Base-by-base conservation (phyloP, 2,888 invertebrate species). In the Sepiola atlantica region DNA sequence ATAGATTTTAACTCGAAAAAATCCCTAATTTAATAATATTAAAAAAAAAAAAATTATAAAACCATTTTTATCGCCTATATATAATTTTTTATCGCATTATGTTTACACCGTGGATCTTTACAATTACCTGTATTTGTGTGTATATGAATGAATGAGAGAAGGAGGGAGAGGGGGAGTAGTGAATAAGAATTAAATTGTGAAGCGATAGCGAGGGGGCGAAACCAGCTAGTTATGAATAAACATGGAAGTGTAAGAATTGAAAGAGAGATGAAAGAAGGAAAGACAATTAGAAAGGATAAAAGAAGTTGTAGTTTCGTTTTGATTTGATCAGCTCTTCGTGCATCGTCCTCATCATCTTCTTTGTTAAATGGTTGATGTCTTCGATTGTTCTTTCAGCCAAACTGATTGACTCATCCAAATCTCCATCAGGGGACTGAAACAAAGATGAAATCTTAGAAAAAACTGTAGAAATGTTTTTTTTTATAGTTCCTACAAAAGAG, bases 301-400 rank as follows among this genome's bases (percentile, higher is more conserved):
- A 77, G 95, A 96, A 96, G n/a, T 96, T 96, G 94, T 95, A 95
- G 92, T 94, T 95, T 90, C 95, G 94, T 91, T 95, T 95, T 18
- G 95, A 94, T 55, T 94, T 95, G 18, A 93, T 93, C 21, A 96
- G 95, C 93, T 96, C 96, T 32, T 95, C 95, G 28, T 95, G 94
- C 6, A 96, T 96, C n/a, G 96, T 96, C 92, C 95, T 95, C 94
- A 96, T 95, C 96, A 96, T 96, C 92, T 96, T 96, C 91, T 95
- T 94, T 3, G 97, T 96, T 54, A 97, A 95, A 10, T 95, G 95
- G 61, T 96, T 95, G 55, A 97, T 96, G 94, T 96, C 96, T 77
- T 95, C 95, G n/a, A 93, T 94, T 90, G 94, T 91, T n/a, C 93
- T 54, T 28, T 92, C 35, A 10, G 96, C 96, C 92, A 96, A 94